Evolutionary conservation across 2,113 vertebrate genomes (phyloP).

Genomic region (Hucho hucho): DNA sequence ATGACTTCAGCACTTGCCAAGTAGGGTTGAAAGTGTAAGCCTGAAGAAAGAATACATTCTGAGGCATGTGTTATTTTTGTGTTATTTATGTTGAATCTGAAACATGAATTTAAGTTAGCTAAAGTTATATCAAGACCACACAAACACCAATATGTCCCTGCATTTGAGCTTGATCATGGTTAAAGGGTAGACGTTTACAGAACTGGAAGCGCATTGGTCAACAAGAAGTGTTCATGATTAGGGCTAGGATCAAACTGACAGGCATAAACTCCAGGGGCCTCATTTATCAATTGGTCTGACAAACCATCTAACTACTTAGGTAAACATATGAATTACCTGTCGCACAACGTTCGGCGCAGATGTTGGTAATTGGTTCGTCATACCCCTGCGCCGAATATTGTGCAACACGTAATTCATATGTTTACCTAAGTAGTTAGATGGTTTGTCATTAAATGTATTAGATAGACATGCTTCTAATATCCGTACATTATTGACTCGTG

Average conservation of each 20-base stretch:
- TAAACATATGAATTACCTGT: too few species aligned
- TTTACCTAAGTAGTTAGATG: too few species aligned
- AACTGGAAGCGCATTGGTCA: neutral
- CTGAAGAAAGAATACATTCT: neutral
- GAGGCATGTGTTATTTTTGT: neutral
- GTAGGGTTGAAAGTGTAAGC: neutral
- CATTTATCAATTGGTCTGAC: too few species aligned
- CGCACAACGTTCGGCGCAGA: too few species aligned
- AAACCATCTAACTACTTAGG: too few species aligned
- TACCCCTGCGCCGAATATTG: too few species aligned
- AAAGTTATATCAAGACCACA: conserved; percentile 1
- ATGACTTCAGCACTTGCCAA: conserved; percentile 14
- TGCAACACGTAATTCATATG: too few species aligned
- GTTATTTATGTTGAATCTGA: conserved; percentile 4
- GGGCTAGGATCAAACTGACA: neutral
- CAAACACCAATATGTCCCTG: neutral
- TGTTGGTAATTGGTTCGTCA: too few species aligned
- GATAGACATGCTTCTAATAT: too few species aligned
- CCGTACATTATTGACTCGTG: too few species aligned
- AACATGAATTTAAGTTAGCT: neutral
- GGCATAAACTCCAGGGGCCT: too few species aligned
- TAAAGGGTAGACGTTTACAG: neutral
- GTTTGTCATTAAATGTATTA: too few species aligned
- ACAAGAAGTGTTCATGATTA: neutral
- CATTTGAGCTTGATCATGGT: neutral